Evolutionary conservation across 2,888 invertebrate genomes (phyloP), one percentile per base, ranked within the genome.

Genomic region (Microctonus hyperodae): DNA sequence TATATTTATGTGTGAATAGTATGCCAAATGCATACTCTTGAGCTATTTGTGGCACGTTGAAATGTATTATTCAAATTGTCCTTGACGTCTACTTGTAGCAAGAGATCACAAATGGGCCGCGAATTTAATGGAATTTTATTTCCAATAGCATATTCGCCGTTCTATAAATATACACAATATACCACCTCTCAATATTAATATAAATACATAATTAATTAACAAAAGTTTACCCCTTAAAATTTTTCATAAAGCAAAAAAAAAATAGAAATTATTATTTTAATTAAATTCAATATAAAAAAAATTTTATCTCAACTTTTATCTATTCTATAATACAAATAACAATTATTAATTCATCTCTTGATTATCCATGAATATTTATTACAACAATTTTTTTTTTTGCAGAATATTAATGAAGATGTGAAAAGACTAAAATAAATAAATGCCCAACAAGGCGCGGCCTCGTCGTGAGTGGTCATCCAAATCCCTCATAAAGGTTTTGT

Each of bases 401-500:
- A 76, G 79, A 76, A 67, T 10, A 72, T 69, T 67, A 48, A 62
- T 68, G 65, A 76, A 69, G 68, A 81, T 80, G 80, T 80, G 78
- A 81, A 67, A 70, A 62, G 70, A 56, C 59, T 73, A 74, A 68
- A 51, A 23, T 75, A 67, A 69, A 72, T 78, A 78, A 75, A 82
- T 82, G 81, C 78, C 79, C 78, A 75, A 75, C 75, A 79, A 82
- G 78, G 78, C 77, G 71, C 78, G 81, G 81, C 78, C 79, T 78
- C 81, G 79, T 79, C 81, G 76, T 76, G 80, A 80, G 78, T 81
- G 81, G 82, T 78, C 78, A 74, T 76, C 79, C 75, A 76, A 78
- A 75, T 81, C 79, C 76, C 78, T 80, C 68, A 79, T 81, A 77
- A 76, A 81, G 81, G 81, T 81, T 75, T 79, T 81, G 82, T 82